Conservation (phyloP, 1,140 invertebrate species). For the Conus ventricosus region DNA sequence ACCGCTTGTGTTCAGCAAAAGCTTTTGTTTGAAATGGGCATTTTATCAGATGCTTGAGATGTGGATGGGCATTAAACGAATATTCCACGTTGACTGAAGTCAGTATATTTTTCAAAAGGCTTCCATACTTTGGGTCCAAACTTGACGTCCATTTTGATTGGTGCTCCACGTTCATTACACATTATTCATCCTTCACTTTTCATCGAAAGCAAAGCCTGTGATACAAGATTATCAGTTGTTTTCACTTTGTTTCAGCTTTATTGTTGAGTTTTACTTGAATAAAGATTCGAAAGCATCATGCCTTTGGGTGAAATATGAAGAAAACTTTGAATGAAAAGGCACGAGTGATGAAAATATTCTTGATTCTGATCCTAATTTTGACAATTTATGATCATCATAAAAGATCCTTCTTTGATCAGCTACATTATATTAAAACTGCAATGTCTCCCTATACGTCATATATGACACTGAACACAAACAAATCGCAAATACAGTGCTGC, state of each 20-base stretch:
- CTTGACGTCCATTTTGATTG: neutral
- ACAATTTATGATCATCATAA: no score
- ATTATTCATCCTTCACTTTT: constrained; percentile 15
- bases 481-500: no score
- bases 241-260: neutral
- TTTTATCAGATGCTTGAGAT: neutral
- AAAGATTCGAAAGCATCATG: neutral
- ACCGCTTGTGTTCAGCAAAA: neutral
- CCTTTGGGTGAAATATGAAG: neutral
- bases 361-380: no score
- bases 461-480: no score
- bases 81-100: neutral
- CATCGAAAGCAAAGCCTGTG: constrained; percentile 7
- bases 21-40: neutral
- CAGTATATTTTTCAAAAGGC: neutral
- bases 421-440: no score
- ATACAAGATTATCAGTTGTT: constrained; percentile 1
- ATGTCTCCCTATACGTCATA: no score
- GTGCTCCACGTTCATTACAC: constrained; percentile 24
- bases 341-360: no score
- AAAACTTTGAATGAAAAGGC: no score
- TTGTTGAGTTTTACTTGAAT: constrained; percentile 12
- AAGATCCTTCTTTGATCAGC: no score
- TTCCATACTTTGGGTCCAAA: constrained; percentile 2
- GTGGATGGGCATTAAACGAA: no score